Base-by-base conservation (phyloP, 2,888 invertebrate species). In the Mythimna loreyi region DNA sequence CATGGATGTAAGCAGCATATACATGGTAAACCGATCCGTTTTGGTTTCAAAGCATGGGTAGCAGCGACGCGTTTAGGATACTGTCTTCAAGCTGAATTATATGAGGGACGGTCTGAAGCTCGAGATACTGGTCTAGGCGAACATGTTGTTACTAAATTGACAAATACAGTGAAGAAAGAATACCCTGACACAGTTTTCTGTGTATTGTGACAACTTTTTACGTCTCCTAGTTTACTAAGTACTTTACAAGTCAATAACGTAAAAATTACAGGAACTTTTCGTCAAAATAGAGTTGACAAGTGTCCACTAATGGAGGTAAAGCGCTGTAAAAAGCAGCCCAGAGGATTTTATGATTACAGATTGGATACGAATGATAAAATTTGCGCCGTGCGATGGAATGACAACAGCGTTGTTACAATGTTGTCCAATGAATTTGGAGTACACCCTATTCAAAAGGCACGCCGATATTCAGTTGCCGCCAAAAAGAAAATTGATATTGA, bases 401-500 rank as follows among this genome's bases (percentile, higher is more conserved):
- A 55, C 43, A 58, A 58, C n/a, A 58, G 13, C 58, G 43, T 58
- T 1, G 43, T 58, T 2, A 58, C 43, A 45, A 3, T 58, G n/a
- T 45, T 58, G 45, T 58, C 58, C 19, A 58, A 58, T 45, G 58
- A 58, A 28, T 30, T 45, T 58, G 58, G 58, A 28, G 58, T 58
- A 1, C 45, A 58, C 28, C 28, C 58, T 45, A 11, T 58, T 13
- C 45, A 58, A 45, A 58, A 30, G 11, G 30, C 58, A 47, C 3
- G 19, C 6, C 25, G 58, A 58, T 58, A 58, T 45, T 58, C 45
- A 58, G 58, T 45, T 45, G 58, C n/a, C 45, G 36, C 28, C 7
- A 28, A 45, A 58, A 19, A 58, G 58, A 58, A 58, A 58, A 45
- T 58, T 1, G 28, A 58, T 28, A 58, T 58, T 58, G 58, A 58